Percentiles rank a stretch among this genome's conserved stretches.
Evolutionary conservation across 1,140 invertebrate genomes (phyloP).

Genomic region (Sinonovacula constricta): DNA sequence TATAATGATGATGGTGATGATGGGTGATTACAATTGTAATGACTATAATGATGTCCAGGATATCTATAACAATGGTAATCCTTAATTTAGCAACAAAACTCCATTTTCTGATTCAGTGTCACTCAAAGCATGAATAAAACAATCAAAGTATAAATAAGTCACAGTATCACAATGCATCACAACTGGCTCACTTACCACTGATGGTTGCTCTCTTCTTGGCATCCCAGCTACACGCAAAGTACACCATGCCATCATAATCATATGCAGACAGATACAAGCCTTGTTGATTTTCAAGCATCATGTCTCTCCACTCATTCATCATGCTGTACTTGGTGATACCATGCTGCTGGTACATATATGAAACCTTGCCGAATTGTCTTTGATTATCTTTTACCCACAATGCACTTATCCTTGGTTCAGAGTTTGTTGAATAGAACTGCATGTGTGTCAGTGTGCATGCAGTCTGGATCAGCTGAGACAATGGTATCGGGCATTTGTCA

Average conservation of each 20-base stretch:
- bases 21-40: no score
- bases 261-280: slow-evolving; percentile 26
- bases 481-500: slow-evolving; percentile 14
- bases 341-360: slow-evolving; percentile 35
- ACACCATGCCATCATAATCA: slow-evolving; percentile 24
- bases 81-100: no score
- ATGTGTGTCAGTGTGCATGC: slow-evolving; percentile 6
- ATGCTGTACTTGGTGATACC: slow-evolving; percentile 42
- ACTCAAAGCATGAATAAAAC: no score
- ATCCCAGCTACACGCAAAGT: slow-evolving; percentile 38
- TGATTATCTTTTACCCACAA: slow-evolving; percentile 4
- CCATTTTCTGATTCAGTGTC: no score
- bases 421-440: slow-evolving; percentile 32
- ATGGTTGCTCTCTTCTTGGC: no score
- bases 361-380: background rate
- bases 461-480: background rate
- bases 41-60: no score
- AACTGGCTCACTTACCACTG: no score
- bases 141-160: no score
- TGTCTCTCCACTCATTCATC: slow-evolving; percentile 28
- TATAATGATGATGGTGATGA: no score
- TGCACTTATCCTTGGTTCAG: slow-evolving; percentile 31
- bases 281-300: slow-evolving; percentile 9
- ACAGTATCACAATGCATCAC: no score
- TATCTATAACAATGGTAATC: no score